Conservation (phyloP, 2,888 invertebrate species). For the Protophormia terraenovae region DNA sequence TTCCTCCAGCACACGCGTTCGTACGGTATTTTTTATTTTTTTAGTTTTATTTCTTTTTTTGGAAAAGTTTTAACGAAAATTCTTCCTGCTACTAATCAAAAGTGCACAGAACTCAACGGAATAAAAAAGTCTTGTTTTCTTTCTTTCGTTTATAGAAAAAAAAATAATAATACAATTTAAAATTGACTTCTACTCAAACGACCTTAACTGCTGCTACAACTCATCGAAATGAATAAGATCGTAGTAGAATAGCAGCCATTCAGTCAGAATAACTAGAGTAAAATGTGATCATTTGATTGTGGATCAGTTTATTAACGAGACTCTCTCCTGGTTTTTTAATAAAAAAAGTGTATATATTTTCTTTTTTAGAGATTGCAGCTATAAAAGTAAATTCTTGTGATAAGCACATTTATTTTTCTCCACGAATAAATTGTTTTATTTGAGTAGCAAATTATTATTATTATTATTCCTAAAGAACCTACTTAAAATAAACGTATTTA, state of each 20-base stretch:
- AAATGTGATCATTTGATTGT: slow-evolving; percentile 49
- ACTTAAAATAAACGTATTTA: slow-evolving; percentile 30
- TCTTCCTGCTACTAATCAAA: slow-evolving; percentile 17
- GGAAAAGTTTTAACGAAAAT: no score
- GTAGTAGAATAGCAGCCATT: slow-evolving; percentile 31
- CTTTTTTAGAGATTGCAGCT: slow-evolving; percentile 53
- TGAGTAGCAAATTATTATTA: slow-evolving; percentile 22
- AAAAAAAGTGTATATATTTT: slow-evolving; percentile 10
- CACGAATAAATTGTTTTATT: slow-evolving; percentile 53
- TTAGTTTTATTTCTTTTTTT: no score
- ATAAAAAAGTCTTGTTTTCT: slow-evolving; percentile 16
- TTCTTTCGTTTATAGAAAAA: background rate
- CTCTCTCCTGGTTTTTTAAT: slow-evolving; percentile 50
- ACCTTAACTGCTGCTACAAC: slow-evolving; percentile 36
- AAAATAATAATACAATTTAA: slow-evolving; percentile 21
- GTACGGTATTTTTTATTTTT: no score
- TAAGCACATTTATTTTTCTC: slow-evolving; percentile 55
- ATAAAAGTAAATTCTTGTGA: slow-evolving; percentile 56
- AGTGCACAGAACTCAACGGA: background rate
- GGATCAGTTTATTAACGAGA: slow-evolving; percentile 57
- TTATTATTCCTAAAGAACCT: slow-evolving; percentile 44
- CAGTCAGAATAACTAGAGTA: slow-evolving; percentile 56
- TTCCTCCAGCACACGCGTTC: background rate
- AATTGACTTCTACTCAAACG: slow-evolving; percentile 23
- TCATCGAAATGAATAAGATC: slow-evolving; percentile 31